Base-by-base conservation (phyloP, 2,113 vertebrate species). In the Merops nubicus region DNA sequence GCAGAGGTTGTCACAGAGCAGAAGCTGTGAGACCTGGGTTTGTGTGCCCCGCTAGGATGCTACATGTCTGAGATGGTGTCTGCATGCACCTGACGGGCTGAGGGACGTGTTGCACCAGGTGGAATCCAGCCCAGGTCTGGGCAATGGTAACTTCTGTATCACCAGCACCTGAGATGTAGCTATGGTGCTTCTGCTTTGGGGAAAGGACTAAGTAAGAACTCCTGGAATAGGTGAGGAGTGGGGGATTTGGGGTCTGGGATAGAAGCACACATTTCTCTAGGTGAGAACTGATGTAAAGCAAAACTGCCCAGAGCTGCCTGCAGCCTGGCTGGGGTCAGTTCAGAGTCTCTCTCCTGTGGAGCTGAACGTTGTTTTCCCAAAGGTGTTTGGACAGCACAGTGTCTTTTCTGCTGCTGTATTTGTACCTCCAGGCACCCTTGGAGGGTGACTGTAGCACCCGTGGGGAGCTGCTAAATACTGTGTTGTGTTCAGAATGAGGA, bases 371-470 rank as follows among this genome's bases (percentile, higher is more conserved):
- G 12, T 57, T 79, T 80, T 77, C 74, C 47, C 50, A 26, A 45
- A 59, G 65, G 43, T 51, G 28, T 69, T 69, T 42, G 79, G 31
- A 13, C 19, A 36, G 45, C 10, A 9, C 43, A 4, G 20, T 25
- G 29, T 31, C 56, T 85, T 56, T 56, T 64, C 62, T 45, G 3
- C 64, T 18, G 50, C 0, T 0, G 15, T 22, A 15, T 48, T 78
- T 74, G 54, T 47, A 51, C 50, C 64, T 26, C 50, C 36, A 31
- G 79, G 47, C 36, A n/a, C 50, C 84, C 88, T 93, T 4, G 3
- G 68, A 68, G 40, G 43, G 54, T 54, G 60, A 40, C 40, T 2
- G 1, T 40, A 36, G 36, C 0, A 0, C 53, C 15, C 0, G 0
- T 14, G 28, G 80, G 47, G 65, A 57, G 72, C 6, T 0, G 47